Evolutionary conservation across 2,888 invertebrate genomes (phyloP).

Genomic region (Eutolmus rufibarbis): DNA sequence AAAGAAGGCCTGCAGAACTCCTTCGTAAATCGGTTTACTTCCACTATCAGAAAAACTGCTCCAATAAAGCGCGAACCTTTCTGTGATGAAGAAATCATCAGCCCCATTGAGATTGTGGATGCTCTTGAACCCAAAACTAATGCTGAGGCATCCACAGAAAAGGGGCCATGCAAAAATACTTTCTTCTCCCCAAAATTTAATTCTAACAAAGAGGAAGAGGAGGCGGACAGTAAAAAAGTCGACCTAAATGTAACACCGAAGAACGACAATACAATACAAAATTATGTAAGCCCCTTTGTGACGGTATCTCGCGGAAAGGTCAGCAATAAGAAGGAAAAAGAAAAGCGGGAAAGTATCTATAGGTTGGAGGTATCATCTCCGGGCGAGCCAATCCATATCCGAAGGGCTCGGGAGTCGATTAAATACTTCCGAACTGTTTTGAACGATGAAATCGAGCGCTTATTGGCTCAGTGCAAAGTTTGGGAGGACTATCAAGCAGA

Average conservation of each 20-base stretch:
- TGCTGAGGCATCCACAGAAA: background rate
- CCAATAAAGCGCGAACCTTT: background rate
- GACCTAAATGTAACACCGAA: constrained; percentile 29
- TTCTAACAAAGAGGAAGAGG: background rate
- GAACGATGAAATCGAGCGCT: constrained; percentile 62
- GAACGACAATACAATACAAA: constrained; percentile 48
- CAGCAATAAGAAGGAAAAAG: constrained; percentile 63
- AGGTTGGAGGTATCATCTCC: constrained; percentile 43
- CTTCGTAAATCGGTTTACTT: background rate
- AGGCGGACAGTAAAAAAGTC: background rate
- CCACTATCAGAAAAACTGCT: background rate
- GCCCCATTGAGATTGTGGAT: background rate
- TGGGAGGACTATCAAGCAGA: constrained; percentile 63
- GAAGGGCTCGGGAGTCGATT: constrained; percentile 54
- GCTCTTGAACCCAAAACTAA: background rate
- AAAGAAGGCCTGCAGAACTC: background rate
- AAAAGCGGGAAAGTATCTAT: constrained; percentile 57
- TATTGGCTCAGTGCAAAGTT: constrained; percentile 61
- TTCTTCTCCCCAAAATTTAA: background rate
- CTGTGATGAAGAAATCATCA: background rate
- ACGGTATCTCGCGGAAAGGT: constrained; percentile 66
- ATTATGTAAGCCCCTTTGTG: constrained; percentile 63
- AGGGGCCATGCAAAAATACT: background rate
- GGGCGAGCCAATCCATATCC: constrained; percentile 38
- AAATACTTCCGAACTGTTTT: constrained; percentile 59